Percentiles rank a stretch among this genome's conserved stretches.
phyloP scores from a whole-genome alignment of 2,888 invertebrate species.

The Drosophila longiperda region DNA sequence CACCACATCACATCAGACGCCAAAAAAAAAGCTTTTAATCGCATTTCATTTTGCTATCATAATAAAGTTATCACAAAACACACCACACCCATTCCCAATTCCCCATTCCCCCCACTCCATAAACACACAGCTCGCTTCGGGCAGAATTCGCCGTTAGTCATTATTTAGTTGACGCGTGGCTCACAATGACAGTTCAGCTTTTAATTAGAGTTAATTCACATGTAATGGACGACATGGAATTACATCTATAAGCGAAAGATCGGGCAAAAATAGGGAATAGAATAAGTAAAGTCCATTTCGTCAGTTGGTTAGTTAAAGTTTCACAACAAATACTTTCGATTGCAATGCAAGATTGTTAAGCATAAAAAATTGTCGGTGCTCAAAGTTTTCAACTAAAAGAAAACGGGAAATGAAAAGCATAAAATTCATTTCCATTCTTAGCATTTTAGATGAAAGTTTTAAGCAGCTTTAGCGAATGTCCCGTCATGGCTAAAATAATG shows the following conservation, averaged over 20 bases:
- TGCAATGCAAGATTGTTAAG: conserved; percentile 3
- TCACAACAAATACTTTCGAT: conserved; percentile 6
- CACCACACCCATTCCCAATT: background rate
- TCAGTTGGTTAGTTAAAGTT: conserved; percentile 3
- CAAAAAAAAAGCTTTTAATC: background rate
- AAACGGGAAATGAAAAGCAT: background rate
- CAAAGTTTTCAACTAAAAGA: conserved; percentile 4
- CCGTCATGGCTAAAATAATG: background rate
- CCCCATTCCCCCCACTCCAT: too few relatives aligned
- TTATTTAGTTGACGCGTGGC: conserved; percentile 30
- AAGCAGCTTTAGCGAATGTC: background rate
- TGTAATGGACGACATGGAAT: conserved; percentile 11
- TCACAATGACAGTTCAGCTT: conserved; percentile 13
- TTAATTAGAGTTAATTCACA: conserved; percentile 36
- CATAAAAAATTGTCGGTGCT: conserved; percentile 5
- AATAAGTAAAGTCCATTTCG: conserved; percentile 11
- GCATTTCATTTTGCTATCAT: background rate
- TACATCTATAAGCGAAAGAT: conserved; percentile 8
- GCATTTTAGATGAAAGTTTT: background rate
- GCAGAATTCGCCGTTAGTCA: background rate
- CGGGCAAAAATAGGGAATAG: background rate
- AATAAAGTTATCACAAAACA: background rate
- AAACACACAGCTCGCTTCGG: background rate
- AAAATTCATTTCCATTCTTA: conserved; percentile 2
- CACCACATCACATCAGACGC: background rate